Conservation (phyloP, 92 coral and sea anemone genomes). For the Anthopleura xanthogrammica region DNA sequence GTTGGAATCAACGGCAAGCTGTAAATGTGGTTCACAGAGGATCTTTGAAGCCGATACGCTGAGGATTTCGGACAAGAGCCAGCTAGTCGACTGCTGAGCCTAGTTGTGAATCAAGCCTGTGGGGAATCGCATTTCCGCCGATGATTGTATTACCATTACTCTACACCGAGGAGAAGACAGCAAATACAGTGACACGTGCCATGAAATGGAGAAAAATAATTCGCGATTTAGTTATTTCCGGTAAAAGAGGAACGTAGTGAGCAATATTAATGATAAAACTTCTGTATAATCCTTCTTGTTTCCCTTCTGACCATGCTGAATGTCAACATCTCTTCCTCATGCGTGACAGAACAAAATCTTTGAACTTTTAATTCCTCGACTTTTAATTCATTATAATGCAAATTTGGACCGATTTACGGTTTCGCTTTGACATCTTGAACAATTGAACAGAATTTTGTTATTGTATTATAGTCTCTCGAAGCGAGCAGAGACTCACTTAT, state of each 20-base stretch:
- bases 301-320: not conserved
- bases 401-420: not conserved
- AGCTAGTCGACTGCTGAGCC: slow-evolving; percentile 17
- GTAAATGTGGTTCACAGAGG: not conserved
- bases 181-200: slow-evolving; percentile 24
- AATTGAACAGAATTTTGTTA: not conserved
- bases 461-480: not conserved
- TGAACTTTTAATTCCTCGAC: not conserved
- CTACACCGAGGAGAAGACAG: slow-evolving; percentile 9
- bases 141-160: not conserved
- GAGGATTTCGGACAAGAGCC: slow-evolving; percentile 22
- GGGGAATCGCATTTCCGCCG: slow-evolving; percentile 10
- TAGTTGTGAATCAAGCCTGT: not conserved
- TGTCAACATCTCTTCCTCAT: not conserved
- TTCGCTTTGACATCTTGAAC: slow-evolving; percentile 1
- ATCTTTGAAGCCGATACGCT: too few species aligned
- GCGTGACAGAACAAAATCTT: slow-evolving; percentile 4
- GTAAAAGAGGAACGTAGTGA: slow-evolving; percentile 5
- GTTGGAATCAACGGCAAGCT: slow-evolving; percentile 5
- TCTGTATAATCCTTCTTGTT: not conserved
- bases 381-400: slow-evolving; percentile 1
- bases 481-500: not conserved
- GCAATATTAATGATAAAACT: not conserved
- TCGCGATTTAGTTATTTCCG: slow-evolving; percentile 19
- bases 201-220: not conserved